Percentiles rank a stretch among this genome's conserved stretches.
These are phyloP conservation scores for Microctenopoma steveboyesi DNA, from an alignment of 2,797 vertebrate species.

Conservation along the genomic window DNA sequence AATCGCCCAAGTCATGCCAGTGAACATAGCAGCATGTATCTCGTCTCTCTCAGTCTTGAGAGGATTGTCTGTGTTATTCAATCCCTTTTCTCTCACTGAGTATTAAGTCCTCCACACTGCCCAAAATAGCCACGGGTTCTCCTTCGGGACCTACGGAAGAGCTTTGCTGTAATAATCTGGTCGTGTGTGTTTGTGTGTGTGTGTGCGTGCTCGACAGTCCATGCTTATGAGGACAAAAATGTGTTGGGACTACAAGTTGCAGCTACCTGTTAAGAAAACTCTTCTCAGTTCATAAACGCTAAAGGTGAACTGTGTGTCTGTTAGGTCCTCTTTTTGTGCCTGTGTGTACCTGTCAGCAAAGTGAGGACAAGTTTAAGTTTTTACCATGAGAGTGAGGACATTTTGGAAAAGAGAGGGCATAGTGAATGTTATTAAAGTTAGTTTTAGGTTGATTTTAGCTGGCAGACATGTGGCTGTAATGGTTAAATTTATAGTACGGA, in stretches of 20 bases:
- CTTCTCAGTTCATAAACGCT: background rate
- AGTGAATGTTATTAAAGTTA: too few species aligned
- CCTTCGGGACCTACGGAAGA: slow-evolving; percentile 56
- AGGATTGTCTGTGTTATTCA: slow-evolving; percentile 49
- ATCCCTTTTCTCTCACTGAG: slow-evolving; percentile 40
- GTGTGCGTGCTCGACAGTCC: too few species aligned
- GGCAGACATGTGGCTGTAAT: too few species aligned
- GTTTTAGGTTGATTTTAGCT: too few species aligned
- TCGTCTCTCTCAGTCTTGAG: slow-evolving; percentile 24
- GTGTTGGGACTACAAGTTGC: too few species aligned
- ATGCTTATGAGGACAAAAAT: too few species aligned
- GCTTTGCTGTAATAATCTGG: slow-evolving; percentile 48
- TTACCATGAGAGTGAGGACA: too few species aligned
- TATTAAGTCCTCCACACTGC: slow-evolving; percentile 52
- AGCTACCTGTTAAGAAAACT: background rate
- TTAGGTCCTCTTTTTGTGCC: too few species aligned
- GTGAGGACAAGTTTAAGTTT: too few species aligned
- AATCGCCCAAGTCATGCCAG: background rate
- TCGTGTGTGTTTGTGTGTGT: slow-evolving; percentile 2
- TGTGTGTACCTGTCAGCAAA: background rate
- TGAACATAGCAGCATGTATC: slow-evolving; percentile 14
- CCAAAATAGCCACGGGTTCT: slow-evolving; percentile 59
- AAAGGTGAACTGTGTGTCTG: too few species aligned
- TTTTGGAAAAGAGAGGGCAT: too few species aligned
- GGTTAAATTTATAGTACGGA: too few species aligned